Conservation (phyloP, 35 echinoderm and acorn worm species). For the Nesometra sesokonis region DNA sequence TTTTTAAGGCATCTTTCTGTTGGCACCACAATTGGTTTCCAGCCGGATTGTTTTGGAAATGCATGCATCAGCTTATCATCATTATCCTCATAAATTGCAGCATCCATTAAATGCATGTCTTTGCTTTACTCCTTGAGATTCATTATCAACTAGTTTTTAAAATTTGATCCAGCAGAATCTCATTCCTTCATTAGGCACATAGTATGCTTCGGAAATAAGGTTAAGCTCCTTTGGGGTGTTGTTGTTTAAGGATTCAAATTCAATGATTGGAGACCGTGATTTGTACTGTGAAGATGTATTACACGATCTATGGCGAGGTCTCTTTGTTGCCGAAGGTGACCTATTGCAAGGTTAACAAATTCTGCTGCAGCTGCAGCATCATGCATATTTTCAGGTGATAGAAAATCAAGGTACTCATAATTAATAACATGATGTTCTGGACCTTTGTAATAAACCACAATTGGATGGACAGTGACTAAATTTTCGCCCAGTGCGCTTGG, state of each 20-base stretch:
- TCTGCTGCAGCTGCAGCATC: conserved; percentile 7
- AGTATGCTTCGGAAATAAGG: no score
- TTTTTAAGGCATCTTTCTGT: no score
- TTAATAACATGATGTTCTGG: background rate
- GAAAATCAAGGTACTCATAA: conserved; percentile 11
- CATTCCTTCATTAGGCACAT: background rate
- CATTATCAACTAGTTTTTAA: no score
- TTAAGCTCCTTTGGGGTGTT: no score
- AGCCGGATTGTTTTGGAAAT: no score
- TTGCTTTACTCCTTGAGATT: no score
- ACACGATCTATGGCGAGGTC: background rate
- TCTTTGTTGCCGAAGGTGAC: conserved; percentile 2
- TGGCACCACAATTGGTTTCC: no score
- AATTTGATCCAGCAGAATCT: no score
- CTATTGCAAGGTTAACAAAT: conserved; percentile 15
- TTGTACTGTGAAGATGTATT: conserved; percentile 3
- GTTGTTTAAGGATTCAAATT: no score
- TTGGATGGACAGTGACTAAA: conserved; percentile 24
- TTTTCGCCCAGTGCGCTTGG: conserved; percentile 27
- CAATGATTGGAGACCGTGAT: background rate
- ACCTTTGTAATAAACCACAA: conserved; percentile 4
- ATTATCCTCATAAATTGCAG: no score
- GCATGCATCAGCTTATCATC: no score
- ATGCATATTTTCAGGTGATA: conserved; percentile 16
- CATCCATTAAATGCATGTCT: no score